phyloP scores from a whole-genome alignment of 2,888 invertebrate genomes.

The Eupelmus urozonus region DNA sequence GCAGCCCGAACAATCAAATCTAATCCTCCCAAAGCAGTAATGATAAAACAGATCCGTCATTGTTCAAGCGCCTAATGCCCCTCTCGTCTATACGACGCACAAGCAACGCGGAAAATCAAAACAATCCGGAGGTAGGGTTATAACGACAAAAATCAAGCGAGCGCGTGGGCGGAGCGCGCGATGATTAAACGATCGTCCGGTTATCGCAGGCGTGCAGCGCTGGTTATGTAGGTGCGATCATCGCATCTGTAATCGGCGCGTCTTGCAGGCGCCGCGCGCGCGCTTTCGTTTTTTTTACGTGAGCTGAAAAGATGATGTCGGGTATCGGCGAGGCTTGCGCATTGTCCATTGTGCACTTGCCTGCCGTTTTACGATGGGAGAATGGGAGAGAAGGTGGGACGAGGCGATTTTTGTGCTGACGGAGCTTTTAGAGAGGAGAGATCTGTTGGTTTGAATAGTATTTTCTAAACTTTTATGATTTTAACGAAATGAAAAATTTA shows the following conservation, averaged over 20 bases:
- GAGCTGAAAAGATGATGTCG: too few species aligned
- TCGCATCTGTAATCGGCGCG: background rate
- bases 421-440: too few species aligned
- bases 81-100: background rate
- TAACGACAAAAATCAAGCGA: background rate
- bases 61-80: conserved; percentile 18
- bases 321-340: too few species aligned
- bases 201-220: background rate
- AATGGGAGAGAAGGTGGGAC: too few species aligned
- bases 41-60: conserved; percentile 47
- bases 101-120: conserved; percentile 43
- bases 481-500: too few species aligned
- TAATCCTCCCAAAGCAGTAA: conserved; percentile 5
- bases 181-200: conserved; percentile 42
- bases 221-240: background rate
- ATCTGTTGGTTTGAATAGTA: too few species aligned
- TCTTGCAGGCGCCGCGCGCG: background rate
- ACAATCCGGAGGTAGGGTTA: conserved; percentile 13
- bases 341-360: too few species aligned
- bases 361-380: too few species aligned
- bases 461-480: too few species aligned
- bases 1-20: conserved; percentile 15
- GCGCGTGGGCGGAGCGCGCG: background rate
- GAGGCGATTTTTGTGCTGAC: too few species aligned
- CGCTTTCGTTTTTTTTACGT: too few species aligned